Evolutionary conservation across 2,797 vertebrate species (phyloP), one percentile per base, ranked within the genome.

Genomic region (Arctocebus calabarensis): DNA sequence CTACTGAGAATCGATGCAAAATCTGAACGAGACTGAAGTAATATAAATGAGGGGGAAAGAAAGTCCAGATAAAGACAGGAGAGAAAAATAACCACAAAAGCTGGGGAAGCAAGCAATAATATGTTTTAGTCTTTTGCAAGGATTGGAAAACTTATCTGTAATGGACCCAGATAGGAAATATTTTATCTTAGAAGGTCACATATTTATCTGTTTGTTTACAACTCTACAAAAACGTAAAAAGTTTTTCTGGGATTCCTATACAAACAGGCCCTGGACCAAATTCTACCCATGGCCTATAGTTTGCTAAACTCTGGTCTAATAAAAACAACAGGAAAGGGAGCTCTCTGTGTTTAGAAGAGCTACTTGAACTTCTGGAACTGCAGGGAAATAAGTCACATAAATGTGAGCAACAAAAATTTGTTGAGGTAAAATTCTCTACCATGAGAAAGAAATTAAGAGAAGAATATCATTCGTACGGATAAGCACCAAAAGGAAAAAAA

Each of bases 91-190:
- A 20, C 10, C 7, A 37, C 2, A 16, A n/a, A 68, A 81, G 71
- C 2, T 81, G 12, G 32, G 79, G 7, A 40, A 74, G 40, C 14
- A 62, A 34, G 16, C 5, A 10, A 7, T 25, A 13, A 3, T 12
- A 6, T 5, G 4, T 71, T 85, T 95, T 45, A 84, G 23, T 85
- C 9, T 13, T 1, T 8, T 6, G 48, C 27, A 25, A 19, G 13
- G 22, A 14, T 29, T 22, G 59, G 29, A 23, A 85, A 45, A 9
- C 1, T 87, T 78, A 32, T 68, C 37, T 75, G 1, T 22, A 84
- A 68, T 34, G 17, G 19, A 3, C 1, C 1, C 25, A 27, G 32
- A 45, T 0, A 29, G 12, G 14, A 82, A n/a, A 40, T 14, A 43
- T 27, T 32, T 85, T 5, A 81, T 52, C 25, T 68, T n/a, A 61